These are phyloP conservation scores for Eupithecia insigniata DNA, from an alignment of 2,888 invertebrate species.

Conservation along the genomic window DNA sequence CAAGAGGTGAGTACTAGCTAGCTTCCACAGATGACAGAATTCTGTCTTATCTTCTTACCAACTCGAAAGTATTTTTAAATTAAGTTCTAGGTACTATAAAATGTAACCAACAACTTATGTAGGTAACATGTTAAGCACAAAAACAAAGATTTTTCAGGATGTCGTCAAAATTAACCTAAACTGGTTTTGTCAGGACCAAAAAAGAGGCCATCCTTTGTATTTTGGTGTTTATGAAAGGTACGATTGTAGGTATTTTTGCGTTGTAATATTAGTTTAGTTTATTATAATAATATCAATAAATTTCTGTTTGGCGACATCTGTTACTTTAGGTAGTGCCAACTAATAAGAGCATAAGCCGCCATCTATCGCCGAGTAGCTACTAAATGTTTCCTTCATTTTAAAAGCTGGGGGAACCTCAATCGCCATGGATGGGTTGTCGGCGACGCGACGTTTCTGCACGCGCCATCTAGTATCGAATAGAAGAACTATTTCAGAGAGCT, in stretches of 20 bases:
- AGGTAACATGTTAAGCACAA: too few species aligned
- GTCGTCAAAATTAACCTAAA: too few species aligned
- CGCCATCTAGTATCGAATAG: conserved; percentile 60
- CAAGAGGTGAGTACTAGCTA: background rate
- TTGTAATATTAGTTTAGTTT: too few species aligned
- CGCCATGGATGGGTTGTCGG: conserved; percentile 5
- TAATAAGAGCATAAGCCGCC: conserved; percentile 40
- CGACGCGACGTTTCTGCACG: background rate
- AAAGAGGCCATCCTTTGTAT: too few species aligned
- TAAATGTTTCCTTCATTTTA: background rate
- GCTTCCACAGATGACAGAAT: too few species aligned
- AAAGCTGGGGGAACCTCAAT: background rate
- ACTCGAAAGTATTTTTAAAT: background rate
- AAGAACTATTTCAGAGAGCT: conserved; percentile 21
- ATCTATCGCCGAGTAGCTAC: conserved; percentile 39
- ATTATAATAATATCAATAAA: too few species aligned
- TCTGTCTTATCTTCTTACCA: too few species aligned
- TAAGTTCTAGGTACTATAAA: background rate
- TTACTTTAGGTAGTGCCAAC: background rate
- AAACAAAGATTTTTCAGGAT: too few species aligned
- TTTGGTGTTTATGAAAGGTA: too few species aligned
- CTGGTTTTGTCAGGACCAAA: too few species aligned
- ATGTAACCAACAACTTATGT: background rate
- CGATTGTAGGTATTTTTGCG: too few species aligned
- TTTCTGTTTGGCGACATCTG: too few species aligned